phyloP scores from a whole-genome alignment of 2,888 invertebrate genomes.

The Podabrus alpinus region DNA sequence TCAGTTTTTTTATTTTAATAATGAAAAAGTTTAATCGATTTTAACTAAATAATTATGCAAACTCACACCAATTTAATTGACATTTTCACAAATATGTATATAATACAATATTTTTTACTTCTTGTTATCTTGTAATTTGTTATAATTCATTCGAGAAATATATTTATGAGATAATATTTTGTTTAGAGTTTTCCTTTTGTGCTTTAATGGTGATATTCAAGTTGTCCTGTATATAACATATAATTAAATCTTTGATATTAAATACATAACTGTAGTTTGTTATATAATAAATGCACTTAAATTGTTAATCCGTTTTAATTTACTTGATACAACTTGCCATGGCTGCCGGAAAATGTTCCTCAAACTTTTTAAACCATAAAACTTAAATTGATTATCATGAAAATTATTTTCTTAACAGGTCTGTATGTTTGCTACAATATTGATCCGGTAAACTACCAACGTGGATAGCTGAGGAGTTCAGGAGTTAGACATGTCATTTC shows the following conservation, averaged over 20 bases:
- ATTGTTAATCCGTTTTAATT: constrained; percentile 1
- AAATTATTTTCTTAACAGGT: no score
- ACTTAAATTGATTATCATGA: no score
- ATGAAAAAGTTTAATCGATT: neutral
- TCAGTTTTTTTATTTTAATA: neutral
- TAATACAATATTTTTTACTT: constrained; percentile 42
- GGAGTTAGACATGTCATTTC: no score
- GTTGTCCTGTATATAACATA: constrained; percentile 4
- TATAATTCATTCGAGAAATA: constrained; percentile 41
- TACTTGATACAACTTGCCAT: neutral
- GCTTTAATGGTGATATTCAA: neutral
- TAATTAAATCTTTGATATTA: constrained; percentile 3
- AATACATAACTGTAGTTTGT: constrained; percentile 17
- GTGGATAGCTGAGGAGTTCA: no score
- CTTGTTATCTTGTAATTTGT: constrained; percentile 43
- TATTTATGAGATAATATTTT: constrained; percentile 39
- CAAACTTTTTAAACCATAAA: no score
- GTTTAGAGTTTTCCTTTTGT: constrained; percentile 11
- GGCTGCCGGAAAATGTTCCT: neutral
- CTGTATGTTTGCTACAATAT: no score
- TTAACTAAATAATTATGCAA: neutral
- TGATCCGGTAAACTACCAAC: no score
- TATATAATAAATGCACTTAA: constrained; percentile 14
- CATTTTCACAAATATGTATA: constrained; percentile 34
- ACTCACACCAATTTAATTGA: neutral